Evolutionary conservation across 2,113 vertebrate genomes (phyloP).

Genomic region (Rhodinocichla rosea): DNA sequence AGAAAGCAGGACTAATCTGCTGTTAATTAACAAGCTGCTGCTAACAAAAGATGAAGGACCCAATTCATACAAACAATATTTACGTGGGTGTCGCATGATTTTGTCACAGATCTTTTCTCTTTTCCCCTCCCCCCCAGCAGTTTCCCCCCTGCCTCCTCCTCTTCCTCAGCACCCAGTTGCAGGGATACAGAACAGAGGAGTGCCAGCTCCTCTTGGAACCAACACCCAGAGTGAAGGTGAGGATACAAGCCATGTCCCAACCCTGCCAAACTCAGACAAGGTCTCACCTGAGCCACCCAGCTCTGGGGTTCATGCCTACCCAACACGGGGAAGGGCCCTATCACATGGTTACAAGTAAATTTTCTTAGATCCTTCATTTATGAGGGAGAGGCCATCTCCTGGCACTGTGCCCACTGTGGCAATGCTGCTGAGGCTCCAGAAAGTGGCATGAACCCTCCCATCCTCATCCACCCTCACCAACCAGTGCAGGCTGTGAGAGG

Average conservation of each 20-base stretch:
- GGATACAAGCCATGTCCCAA: rapidly evolving
- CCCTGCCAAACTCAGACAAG: neutral
- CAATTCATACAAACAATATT: slow-evolving; percentile 67
- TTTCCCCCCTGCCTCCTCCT: neutral
- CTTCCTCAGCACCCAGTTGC: neutral
- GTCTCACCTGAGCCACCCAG: neutral
- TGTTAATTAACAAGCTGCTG: slow-evolving; percentile 75
- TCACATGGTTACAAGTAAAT: neutral
- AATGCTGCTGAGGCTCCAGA: neutral
- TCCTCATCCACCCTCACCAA: neutral
- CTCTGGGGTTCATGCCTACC: neutral
- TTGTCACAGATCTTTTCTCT: slow-evolving; percentile 19
- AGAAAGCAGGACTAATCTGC: slow-evolving; percentile 69
- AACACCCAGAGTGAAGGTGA: neutral
- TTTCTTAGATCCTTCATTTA: slow-evolving; percentile 53
- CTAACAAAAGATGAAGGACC: slow-evolving; percentile 75
- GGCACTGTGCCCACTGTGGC: neutral
- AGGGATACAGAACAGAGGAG: neutral
- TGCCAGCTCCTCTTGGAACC: neutral
- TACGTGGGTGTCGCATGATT: slow-evolving; percentile 37
- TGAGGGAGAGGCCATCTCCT: slow-evolving; percentile 51
- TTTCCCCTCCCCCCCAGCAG: rapidly evolving
- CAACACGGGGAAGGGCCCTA: neutral
- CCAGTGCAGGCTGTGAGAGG: neutral
- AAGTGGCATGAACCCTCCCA: neutral